Conservation (phyloP, 1,140 invertebrate species). For the Solenopsis invicta region DNA sequence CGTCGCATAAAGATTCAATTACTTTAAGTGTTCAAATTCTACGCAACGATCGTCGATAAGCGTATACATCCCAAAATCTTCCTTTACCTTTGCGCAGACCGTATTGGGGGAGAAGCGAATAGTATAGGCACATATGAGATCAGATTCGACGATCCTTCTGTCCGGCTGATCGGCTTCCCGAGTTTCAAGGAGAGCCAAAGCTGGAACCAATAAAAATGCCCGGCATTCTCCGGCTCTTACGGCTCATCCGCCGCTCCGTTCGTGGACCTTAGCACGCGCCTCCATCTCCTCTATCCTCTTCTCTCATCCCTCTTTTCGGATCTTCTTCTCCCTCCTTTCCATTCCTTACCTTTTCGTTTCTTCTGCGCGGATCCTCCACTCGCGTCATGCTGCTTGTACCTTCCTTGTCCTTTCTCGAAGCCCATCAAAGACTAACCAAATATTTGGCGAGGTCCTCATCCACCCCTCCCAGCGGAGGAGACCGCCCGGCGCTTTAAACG, state of each 20-base stretch:
- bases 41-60: conserved; percentile 1
- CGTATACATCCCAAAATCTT: conserved; percentile 17
- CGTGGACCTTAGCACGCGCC: conserved; percentile 65
- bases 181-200: conserved; percentile 68
- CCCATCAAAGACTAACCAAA: conserved; percentile 83
- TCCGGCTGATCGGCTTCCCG: conserved; percentile 65
- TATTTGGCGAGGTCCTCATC: conserved; percentile 85
- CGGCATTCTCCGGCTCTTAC: conserved; percentile 72
- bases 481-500: conserved; percentile 69
- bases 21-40: conserved; percentile 16
- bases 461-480: conserved; percentile 73
- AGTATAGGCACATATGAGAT: conserved; percentile 62
- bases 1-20: not conserved
- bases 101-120: not conserved
- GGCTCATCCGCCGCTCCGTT: conserved; percentile 41
- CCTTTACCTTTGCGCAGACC: conserved; percentile 30
- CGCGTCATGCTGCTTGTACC: conserved; percentile 63
- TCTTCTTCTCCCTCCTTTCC: conserved; percentile 25
- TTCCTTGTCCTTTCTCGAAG: conserved; percentile 73
- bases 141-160: conserved; percentile 71
- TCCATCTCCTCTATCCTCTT: conserved; percentile 52
- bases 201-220: conserved; percentile 78
- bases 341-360: conserved; percentile 53
- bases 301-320: conserved; percentile 51
- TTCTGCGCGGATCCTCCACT: conserved; percentile 56